phyloP scores from a whole-genome alignment of 2,113 vertebrate genomes.

The Xiphophorus couchianus region DNA sequence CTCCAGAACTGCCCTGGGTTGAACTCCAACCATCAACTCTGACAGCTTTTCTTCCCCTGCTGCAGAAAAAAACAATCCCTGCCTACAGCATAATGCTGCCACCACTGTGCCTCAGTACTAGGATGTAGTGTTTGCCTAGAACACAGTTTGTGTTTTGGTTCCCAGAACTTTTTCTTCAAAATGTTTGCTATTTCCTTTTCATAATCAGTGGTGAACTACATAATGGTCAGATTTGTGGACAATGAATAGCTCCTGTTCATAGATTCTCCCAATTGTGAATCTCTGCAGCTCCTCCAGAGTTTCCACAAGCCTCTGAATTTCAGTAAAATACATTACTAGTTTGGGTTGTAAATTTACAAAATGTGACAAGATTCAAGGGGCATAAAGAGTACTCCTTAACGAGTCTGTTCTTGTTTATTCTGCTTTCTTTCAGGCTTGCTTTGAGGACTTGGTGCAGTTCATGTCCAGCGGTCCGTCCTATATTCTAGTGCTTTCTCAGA shows the following conservation, averaged over 20 bases:
- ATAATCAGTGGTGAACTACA: no score
- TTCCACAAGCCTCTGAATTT: background rate
- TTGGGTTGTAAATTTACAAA: no score
- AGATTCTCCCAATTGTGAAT: background rate
- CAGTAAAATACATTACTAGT: no score
- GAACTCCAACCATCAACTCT: background rate
- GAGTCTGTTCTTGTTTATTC: conserved; percentile 5
- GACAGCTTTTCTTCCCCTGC: no score
- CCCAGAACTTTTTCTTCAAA: background rate
- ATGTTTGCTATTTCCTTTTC: background rate
- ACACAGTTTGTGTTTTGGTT: background rate
- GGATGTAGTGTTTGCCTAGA: background rate
- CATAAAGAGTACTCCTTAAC: background rate
- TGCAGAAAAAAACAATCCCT: no score
- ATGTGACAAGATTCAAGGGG: background rate
- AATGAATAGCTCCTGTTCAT: background rate
- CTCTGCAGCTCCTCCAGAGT: no score
- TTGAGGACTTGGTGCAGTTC: conserved; percentile 83
- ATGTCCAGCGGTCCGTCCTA: conserved; percentile 87
- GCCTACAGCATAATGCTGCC: background rate
- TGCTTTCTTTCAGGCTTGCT: conserved; percentile 74
- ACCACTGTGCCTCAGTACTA: background rate
- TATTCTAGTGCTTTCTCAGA: conserved; percentile 83
- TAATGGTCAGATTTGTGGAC: background rate
- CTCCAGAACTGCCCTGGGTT: no score